These are phyloP conservation scores for Myripristis jacobus DNA, from an alignment of 2,797 vertebrate genomes.

Conservation along the genomic window DNA sequence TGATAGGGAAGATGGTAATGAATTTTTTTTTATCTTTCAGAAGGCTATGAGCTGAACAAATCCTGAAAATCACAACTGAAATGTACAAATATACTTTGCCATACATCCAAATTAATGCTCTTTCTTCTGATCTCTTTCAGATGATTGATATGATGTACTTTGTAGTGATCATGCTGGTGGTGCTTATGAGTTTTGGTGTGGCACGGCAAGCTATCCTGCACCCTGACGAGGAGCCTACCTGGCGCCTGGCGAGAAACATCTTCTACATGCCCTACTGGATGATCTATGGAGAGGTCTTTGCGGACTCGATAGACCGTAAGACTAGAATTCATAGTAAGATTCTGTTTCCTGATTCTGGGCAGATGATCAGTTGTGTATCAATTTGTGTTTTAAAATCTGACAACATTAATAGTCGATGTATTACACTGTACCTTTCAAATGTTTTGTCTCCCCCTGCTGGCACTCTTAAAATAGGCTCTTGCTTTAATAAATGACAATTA, in stretches of 20 bases:
- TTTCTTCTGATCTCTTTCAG: conserved; percentile 75
- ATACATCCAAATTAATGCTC: background rate
- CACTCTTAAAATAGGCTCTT: conserved; percentile 25
- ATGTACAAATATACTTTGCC: background rate
- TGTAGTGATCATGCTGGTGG: conserved; percentile 99
- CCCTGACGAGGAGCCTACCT: conserved; percentile 97
- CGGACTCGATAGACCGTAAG: conserved; percentile 99
- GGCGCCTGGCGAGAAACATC: conserved; percentile 97
- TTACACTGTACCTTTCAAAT: background rate
- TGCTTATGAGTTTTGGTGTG: conserved; percentile 99
- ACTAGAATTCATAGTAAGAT: conserved; percentile 99
- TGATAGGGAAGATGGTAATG: conserved; percentile 99
- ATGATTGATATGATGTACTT: conserved; percentile 99
- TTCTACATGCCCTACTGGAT: conserved; percentile 99
- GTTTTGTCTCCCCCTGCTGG: conserved; percentile 71
- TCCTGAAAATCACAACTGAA: background rate
- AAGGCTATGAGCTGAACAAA: conserved; percentile 2
- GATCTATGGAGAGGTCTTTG: conserved; percentile 99
- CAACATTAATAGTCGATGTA: background rate
- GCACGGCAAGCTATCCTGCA: conserved; percentile 98
- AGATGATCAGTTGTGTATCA: conserved; percentile 85
- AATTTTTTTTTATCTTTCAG: background rate
- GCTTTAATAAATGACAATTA: conserved; percentile 11
- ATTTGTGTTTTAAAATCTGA: conserved; percentile 38
- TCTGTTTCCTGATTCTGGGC: conserved; percentile 95